A percentile compares a stretch with the other conserved stretches of the same genome.
These are phyloP conservation scores for Falco cherrug DNA, from an alignment of 2,797 vertebrate genomes.

Conservation along the genomic window DNA sequence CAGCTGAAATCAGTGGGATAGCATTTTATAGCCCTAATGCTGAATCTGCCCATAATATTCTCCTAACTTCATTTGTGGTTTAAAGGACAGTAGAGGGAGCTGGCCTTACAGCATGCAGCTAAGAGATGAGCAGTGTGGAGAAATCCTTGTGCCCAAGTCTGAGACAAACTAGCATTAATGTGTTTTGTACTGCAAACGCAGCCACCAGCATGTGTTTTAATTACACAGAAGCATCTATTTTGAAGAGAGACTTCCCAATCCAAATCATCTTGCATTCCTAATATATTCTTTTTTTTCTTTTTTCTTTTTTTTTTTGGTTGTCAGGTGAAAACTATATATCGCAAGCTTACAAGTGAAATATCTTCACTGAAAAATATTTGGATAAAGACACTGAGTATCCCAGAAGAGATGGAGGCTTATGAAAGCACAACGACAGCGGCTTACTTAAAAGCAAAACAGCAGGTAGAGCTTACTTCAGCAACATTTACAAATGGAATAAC, in stretches of 20 bases:
- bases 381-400: constrained; percentile 1
- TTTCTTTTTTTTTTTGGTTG: not conserved
- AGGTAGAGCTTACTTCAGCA: constrained; percentile 57
- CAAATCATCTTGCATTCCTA: not conserved
- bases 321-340: constrained; percentile 86
- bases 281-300: fast-evolving
- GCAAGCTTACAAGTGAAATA: constrained; percentile 77
- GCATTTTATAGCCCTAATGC: not conserved
- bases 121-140: fast-evolving
- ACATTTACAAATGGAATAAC: not conserved
- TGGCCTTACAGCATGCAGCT: not conserved
- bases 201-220: not conserved
- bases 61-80: not conserved
- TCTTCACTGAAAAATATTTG: constrained; percentile 72
- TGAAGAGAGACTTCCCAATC: not conserved
- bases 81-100: constrained; percentile 47
- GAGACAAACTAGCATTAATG: not conserved
- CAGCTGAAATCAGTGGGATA: not conserved
- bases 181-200: not conserved
- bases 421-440: constrained; percentile 38
- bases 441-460: constrained; percentile 70
- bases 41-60: not conserved
- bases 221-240: not conserved
- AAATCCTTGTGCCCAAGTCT: fast-evolving
- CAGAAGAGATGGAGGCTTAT: not conserved